Evolutionary conservation across 2,888 invertebrate genomes (phyloP).

Genomic region (Auanema freiburgensis): DNA sequence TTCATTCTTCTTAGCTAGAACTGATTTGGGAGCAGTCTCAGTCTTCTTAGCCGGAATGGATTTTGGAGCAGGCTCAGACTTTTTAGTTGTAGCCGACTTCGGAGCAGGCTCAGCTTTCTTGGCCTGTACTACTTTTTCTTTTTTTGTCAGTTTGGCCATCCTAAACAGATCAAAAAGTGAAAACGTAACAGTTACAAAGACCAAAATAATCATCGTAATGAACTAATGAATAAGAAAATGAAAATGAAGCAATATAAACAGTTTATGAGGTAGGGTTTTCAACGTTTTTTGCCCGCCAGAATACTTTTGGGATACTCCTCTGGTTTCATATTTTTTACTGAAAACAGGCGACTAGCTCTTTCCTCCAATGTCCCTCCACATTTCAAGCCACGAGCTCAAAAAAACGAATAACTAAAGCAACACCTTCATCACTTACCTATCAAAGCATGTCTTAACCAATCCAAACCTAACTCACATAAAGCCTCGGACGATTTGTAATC

Average conservation of each 20-base stretch:
- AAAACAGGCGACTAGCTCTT: conserved; percentile 67
- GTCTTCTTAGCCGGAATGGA: not conserved
- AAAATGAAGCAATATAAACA: conserved; percentile 1
- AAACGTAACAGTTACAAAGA: not conserved
- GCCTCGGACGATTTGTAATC: conserved; percentile 44
- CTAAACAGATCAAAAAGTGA: not conserved
- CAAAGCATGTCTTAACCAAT: conserved; percentile 59
- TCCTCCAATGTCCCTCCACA: conserved; percentile 68
- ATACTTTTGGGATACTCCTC: conserved; percentile 48
- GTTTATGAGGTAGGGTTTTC: not conserved
- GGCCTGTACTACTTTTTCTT: not conserved
- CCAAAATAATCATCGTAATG: not conserved
- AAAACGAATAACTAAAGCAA: not conserved
- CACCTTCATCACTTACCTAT: conserved; percentile 28
- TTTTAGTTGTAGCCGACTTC: not conserved
- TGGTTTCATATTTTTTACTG: conserved; percentile 44
- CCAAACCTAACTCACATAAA: conserved; percentile 66
- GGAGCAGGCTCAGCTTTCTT: not conserved
- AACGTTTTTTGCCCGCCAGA: conserved; percentile 19
- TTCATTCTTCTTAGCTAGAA: too few species aligned
- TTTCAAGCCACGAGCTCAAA: conserved; percentile 66
- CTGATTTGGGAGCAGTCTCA: too few species aligned
- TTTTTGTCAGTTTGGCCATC: conserved; percentile 11
- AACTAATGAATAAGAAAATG: conserved; percentile 1
- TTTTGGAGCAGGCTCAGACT: not conserved